phyloP scores from a whole-genome alignment of 30 jellyfish, hydroid and myxozoan genomes.

The Chrysaora quinquecirrha region DNA sequence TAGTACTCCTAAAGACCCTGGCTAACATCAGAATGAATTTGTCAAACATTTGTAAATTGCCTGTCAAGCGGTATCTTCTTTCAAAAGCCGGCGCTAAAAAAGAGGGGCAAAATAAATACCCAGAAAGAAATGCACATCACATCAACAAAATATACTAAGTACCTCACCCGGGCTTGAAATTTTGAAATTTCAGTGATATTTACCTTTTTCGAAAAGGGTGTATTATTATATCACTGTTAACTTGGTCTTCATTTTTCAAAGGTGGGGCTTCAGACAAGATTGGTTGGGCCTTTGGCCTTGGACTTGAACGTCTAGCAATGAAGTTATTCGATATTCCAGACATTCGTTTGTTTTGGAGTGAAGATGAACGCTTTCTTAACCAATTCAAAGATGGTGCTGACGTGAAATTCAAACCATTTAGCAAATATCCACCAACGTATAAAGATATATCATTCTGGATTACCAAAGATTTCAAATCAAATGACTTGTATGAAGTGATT shows the following conservation, averaged over 20 bases:
- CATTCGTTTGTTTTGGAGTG: constrained; percentile 99
- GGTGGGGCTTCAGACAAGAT: constrained; percentile 96
- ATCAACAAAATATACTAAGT: too few relatives aligned
- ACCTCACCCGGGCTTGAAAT: too few relatives aligned
- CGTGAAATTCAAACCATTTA: constrained; percentile 86
- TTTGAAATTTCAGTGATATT: too few relatives aligned
- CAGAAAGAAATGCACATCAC: too few relatives aligned
- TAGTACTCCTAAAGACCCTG: too few relatives aligned
- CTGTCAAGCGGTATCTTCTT: too few relatives aligned
- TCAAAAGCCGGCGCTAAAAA: too few relatives aligned
- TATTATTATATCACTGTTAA: too few relatives aligned
- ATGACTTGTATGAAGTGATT: constrained; percentile 89
- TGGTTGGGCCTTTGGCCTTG: constrained; percentile 99
- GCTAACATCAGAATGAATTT: too few relatives aligned
- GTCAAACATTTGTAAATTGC: too few relatives aligned
- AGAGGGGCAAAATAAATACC: too few relatives aligned
- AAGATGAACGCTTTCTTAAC: constrained; percentile 86
- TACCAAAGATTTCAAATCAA: constrained; percentile 64
- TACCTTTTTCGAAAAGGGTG: too few relatives aligned
- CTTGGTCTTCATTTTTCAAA: constrained; percentile 24
- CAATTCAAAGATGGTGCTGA: constrained; percentile 71
- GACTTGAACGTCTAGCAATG: constrained; percentile 99
- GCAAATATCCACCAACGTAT: constrained; percentile 98
- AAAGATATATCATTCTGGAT: constrained; percentile 97
- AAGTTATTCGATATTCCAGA: constrained; percentile 92